A percentile compares a stretch with the other conserved stretches of the same genome.
These are phyloP conservation scores for Lissocephala sabroskyi DNA, from an alignment of 2,888 invertebrate genomes.

Conservation along the genomic window DNA sequence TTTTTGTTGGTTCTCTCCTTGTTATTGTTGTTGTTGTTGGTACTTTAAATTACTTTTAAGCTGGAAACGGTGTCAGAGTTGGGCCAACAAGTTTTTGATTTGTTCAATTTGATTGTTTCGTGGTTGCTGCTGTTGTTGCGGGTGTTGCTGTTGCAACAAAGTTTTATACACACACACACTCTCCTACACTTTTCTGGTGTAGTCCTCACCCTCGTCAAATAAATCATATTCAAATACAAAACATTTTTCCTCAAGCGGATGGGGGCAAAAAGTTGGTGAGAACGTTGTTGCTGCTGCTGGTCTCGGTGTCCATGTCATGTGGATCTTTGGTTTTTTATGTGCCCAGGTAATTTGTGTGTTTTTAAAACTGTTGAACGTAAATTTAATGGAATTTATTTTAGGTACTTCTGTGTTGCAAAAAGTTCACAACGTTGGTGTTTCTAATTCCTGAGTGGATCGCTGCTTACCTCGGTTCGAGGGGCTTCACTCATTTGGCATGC, in stretches of 20 bases:
- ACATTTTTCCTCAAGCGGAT: conserved; percentile 12
- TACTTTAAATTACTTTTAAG: background rate
- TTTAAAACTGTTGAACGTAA: conserved; percentile 55
- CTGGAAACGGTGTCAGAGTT: background rate
- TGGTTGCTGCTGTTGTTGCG: background rate
- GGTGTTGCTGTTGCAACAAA: conserved; percentile 32
- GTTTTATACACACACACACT: conserved; percentile 21
- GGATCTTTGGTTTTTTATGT: conserved; percentile 48
- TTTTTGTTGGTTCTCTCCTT: background rate
- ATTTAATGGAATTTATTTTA: conserved; percentile 54
- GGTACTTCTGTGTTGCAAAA: too few relatives aligned
- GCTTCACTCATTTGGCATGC: too few relatives aligned
- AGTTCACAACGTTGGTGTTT: too few relatives aligned
- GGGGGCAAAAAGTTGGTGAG: conserved; percentile 37
- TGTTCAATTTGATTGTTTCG: conserved; percentile 45
- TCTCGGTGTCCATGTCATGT: conserved; percentile 25
- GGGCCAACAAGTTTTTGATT: conserved; percentile 36
- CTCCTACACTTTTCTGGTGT: background rate
- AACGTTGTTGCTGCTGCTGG: too few relatives aligned
- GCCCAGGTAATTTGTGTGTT: conserved; percentile 55
- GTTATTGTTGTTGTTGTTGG: background rate
- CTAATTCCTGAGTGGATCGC: too few relatives aligned
- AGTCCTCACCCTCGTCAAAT: conserved; percentile 20
- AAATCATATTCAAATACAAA: conserved; percentile 59
- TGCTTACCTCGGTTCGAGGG: too few relatives aligned